Percentiles rank a stretch among this genome's conserved stretches.
Conservation (phyloP, 1,140 invertebrate species). For the Eupristina koningsbergeri region DNA sequence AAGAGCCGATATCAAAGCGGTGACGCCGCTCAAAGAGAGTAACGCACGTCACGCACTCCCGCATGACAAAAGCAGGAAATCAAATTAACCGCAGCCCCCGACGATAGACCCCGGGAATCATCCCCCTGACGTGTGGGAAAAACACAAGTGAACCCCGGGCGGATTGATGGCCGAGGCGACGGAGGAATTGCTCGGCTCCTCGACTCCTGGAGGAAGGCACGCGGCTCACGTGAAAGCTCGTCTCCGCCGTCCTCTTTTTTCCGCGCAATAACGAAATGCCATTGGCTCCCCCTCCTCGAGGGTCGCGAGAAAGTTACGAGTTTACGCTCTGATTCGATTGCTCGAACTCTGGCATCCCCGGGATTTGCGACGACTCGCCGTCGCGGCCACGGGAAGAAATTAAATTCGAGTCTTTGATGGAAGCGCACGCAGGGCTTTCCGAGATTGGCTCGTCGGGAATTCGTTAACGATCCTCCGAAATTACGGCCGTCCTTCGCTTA, state of each 20-base stretch:
- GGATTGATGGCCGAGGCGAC: constrained; percentile 38
- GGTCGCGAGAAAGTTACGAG: constrained; percentile 64
- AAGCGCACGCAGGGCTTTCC: constrained; percentile 50
- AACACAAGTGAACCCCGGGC: not conserved
- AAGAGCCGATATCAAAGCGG: not conserved
- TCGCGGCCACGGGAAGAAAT: constrained; percentile 62
- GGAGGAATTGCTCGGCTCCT: constrained; percentile 21
- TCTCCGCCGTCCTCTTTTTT: constrained; percentile 55
- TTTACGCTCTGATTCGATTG: constrained; percentile 69
- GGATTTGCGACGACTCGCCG: constrained; percentile 51
- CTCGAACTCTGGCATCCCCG: constrained; percentile 56
- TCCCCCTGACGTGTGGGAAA: not conserved
- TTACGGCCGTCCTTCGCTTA: constrained; percentile 24
- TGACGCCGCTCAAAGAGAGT: too few relatives aligned
- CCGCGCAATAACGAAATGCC: constrained; percentile 69
- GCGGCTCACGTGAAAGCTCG: constrained; percentile 55
- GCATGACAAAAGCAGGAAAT: constrained; percentile 27
- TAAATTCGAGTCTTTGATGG: constrained; percentile 70
- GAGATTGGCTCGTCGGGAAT: constrained; percentile 60
- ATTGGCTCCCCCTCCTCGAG: constrained; percentile 55
- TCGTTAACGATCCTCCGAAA: constrained; percentile 54
- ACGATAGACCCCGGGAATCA: not conserved
- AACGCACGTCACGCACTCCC: not conserved
- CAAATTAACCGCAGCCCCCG: constrained; percentile 46
- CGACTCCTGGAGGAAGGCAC: constrained; percentile 43